Base-by-base conservation (phyloP, 92 coral and sea anemone species). In the Virgularia gustaviana region DNA sequence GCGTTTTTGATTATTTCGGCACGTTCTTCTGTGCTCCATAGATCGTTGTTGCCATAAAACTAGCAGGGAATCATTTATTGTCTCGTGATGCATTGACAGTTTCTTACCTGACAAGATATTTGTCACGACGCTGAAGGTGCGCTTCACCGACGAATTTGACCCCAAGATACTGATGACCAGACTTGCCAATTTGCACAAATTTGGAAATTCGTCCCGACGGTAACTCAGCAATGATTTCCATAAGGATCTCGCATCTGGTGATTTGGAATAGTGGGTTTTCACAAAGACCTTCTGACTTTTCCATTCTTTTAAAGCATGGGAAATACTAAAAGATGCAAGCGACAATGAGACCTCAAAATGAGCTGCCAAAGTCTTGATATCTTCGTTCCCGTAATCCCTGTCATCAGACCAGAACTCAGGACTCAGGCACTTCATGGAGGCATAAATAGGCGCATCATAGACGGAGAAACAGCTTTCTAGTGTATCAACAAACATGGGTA, bases 251-350 rank as follows among this genome's bases (percentile, higher is more conserved):
- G 79, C 63, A 44, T 74, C 70, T 38, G 79, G 79, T 57, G 60
- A 74, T 44, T 74, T 74, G 36, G 71, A 45, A 43, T 57, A 73
- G 39, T 73, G 79, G 79, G 68, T 57, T 58, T 43, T 73, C 61
- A 73, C 79, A 22, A 35, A 73, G 31, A 73, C 53, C 36, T 73
- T 73, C 68, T 57, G 59, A 39, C 57, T 57, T 43, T 58, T 39
- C 79, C 79, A 57, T 43, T 73, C 79, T 73, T 73, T 73, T 31
- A 73, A 39, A 73, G 79, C 79, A 73, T 52, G 53, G 49, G 70
- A 24, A 16, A 39, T 29, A 41, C 59, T 57, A 44, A 73, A 57
- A 57, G 79, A 73, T 73, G 79, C 79, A 10, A 35, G 79, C 79
- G 49, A 37, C 70, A 73, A 63, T n/a, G 68, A 70, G 57, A 39